These are phyloP conservation scores for Atta cephalotes DNA, from an alignment of 1,140 invertebrate species.

Conservation along the genomic window DNA sequence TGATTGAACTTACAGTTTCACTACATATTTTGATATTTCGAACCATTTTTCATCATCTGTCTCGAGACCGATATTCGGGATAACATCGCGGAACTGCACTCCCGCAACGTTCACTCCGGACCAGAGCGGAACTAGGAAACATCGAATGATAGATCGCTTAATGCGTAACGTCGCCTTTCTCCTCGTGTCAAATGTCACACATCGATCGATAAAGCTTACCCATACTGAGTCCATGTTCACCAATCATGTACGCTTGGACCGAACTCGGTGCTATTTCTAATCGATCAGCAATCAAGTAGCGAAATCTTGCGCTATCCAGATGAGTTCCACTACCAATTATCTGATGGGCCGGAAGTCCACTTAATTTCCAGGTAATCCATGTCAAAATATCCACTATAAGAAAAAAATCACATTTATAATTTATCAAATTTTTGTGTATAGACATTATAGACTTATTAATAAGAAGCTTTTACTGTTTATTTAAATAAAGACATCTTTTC, in stretches of 20 bases:
- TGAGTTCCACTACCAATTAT: constrained; percentile 89
- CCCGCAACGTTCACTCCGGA: constrained; percentile 89
- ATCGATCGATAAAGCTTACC: constrained; percentile 81
- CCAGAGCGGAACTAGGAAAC: constrained; percentile 88
- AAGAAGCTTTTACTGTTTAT: neutral
- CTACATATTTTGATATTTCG: constrained; percentile 86
- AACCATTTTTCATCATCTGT: constrained; percentile 87
- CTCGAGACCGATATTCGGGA: constrained; percentile 86
- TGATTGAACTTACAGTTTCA: constrained; percentile 84
- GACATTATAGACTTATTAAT: neutral
- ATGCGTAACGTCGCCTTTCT: constrained; percentile 59
- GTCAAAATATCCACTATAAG: constrained; percentile 88
- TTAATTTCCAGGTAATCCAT: constrained; percentile 90
- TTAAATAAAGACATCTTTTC: neutral
- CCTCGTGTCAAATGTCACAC: constrained; percentile 25
- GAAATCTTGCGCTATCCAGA: constrained; percentile 89
- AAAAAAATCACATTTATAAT: constrained; percentile 37
- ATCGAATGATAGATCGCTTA: constrained; percentile 51
- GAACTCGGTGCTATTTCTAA: constrained; percentile 87
- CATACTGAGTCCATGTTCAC: constrained; percentile 89
- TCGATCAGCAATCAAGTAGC: constrained; percentile 87
- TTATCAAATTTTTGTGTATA: neutral
- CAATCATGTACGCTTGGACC: constrained; percentile 88
- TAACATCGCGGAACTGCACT: constrained; percentile 87
- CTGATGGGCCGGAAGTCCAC: constrained; percentile 87